Percentiles rank a stretch among this genome's conserved stretches.
Conservation (phyloP, 2,888 invertebrate species). For the Pristionchus entomophagus region DNA sequence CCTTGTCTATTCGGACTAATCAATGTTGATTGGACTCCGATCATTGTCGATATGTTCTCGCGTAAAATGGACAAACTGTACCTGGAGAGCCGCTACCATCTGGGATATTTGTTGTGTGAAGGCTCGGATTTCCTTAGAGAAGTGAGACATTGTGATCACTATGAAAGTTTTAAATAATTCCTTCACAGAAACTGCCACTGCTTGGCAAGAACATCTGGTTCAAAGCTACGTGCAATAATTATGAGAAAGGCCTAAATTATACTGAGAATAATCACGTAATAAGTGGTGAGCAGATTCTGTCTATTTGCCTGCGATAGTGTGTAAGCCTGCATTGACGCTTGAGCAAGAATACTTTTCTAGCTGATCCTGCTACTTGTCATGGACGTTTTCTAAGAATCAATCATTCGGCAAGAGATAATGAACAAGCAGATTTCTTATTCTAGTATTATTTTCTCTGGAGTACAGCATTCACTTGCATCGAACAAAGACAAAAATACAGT, state of each 20-base stretch:
- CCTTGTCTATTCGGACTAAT: background rate
- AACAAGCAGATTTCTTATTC: background rate
- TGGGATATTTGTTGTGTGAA: background rate
- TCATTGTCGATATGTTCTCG: background rate
- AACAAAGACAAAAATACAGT: too few species aligned
- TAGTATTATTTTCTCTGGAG: background rate
- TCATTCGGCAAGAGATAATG: background rate
- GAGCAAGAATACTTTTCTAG: background rate
- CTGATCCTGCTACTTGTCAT: background rate
- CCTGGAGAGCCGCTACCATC: background rate
- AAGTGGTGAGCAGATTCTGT: background rate
- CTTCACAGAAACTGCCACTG: background rate
- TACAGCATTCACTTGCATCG: too few species aligned
- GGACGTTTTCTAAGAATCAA: background rate
- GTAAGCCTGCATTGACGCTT: background rate
- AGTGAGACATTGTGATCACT: background rate
- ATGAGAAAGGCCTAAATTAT: background rate
- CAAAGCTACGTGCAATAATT: background rate
- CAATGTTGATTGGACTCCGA: background rate
- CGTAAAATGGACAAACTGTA: background rate
- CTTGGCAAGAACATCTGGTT: background rate
- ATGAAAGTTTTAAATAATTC: background rate
- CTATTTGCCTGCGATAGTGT: background rate
- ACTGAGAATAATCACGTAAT: background rate
- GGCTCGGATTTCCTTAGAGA: background rate